phyloP scores from a whole-genome alignment of 2,888 invertebrate species.

The Luffia ferchaultella region DNA sequence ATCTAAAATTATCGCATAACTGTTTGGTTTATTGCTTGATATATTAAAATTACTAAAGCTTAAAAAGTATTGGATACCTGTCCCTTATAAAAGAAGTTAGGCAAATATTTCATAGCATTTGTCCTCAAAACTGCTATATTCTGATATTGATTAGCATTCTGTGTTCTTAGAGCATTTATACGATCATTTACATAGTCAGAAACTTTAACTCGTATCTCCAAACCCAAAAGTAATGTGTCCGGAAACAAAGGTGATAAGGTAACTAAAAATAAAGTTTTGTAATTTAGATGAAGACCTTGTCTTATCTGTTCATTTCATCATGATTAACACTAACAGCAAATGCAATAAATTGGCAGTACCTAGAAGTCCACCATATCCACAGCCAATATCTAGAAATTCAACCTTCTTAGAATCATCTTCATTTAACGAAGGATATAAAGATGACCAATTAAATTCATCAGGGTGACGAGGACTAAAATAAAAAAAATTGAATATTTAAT shows the following conservation, averaged over 20 bases:
- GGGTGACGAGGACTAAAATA: conserved; percentile 82
- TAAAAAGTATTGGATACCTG: conserved; percentile 68
- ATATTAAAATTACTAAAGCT: background rate
- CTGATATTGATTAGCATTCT: conserved; percentile 79
- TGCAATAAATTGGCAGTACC: conserved; percentile 44
- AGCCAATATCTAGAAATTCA: conserved; percentile 96
- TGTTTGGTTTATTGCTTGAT: too few species aligned
- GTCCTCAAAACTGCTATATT: conserved; percentile 95
- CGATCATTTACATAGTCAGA: conserved; percentile 98
- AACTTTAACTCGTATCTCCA: conserved; percentile 98
- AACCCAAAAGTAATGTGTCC: conserved; percentile 85
- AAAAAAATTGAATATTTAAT: conserved; percentile 11
- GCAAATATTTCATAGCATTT: conserved; percentile 99
- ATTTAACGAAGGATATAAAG: conserved; percentile 71
- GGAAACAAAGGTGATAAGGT: conserved; percentile 94
- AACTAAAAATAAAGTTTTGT: conserved; percentile 59
- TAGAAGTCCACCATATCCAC: conserved; percentile 96
- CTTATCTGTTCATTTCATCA: background rate
- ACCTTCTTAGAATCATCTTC: conserved; percentile 55
- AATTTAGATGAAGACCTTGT: background rate
- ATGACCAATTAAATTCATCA: conserved; percentile 85
- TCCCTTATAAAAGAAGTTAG: conserved; percentile 94
- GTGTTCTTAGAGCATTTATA: conserved; percentile 83
- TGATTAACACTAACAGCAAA: background rate
- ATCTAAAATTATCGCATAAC: too few species aligned